Percentiles rank a stretch among this genome's conserved stretches.
Conservation (phyloP, 2,113 vertebrate species). For the Axis porcinus region DNA sequence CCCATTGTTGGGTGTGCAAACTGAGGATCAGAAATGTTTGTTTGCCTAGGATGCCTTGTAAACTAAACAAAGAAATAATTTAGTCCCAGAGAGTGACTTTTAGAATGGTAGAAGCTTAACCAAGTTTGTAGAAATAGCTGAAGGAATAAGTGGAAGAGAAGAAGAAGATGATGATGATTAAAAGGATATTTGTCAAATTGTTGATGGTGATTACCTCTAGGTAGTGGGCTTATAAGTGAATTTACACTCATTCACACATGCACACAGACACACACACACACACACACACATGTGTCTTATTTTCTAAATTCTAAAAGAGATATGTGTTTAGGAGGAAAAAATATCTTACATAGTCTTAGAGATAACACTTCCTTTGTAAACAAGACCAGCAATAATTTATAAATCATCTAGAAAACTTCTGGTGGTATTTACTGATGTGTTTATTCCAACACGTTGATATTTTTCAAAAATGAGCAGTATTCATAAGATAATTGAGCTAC, state of each 20-base stretch:
- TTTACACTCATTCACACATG: background rate
- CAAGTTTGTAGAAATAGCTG: background rate
- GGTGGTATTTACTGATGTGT: background rate
- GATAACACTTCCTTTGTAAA: background rate
- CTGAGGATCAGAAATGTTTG: background rate
- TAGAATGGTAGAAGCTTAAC: background rate
- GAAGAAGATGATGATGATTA: background rate
- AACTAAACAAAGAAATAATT: background rate
- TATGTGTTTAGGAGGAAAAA: background rate
- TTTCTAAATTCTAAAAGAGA: background rate
- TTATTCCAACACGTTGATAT: background rate
- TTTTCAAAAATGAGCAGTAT: background rate
- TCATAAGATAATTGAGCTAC: background rate
- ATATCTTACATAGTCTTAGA: background rate
- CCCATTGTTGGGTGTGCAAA: background rate
- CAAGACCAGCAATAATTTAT: background rate
- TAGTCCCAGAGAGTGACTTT: background rate
- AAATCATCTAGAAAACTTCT: background rate
- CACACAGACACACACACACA: too few species aligned
- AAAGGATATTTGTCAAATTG: background rate
- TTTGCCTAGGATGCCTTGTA: background rate
- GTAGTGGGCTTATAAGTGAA: background rate
- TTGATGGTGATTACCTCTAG: background rate
- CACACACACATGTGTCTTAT: background rate
- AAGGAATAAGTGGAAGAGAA: background rate